Percentiles rank a stretch among this genome's conserved stretches.
Conservation (phyloP, 2,888 invertebrate species). For the Dryococelus australis region DNA sequence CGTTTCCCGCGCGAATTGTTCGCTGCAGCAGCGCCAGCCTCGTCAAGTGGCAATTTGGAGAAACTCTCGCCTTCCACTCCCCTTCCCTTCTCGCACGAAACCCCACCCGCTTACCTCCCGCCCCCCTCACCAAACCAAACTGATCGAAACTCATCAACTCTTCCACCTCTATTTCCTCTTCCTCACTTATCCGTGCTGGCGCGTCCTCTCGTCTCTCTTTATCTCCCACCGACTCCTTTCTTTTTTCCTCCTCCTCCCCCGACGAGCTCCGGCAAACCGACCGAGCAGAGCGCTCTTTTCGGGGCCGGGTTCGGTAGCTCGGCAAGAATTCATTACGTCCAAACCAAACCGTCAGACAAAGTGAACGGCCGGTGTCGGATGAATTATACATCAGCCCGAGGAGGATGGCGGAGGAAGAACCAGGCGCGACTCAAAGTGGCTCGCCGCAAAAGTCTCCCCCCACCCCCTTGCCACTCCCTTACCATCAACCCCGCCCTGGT, state of each 20-base stretch:
- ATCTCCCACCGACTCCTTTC: not conserved
- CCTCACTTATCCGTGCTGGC: not conserved
- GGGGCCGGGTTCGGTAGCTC: not conserved
- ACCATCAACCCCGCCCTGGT: not conserved
- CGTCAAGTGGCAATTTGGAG: constrained; percentile 29
- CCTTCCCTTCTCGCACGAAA: not conserved
- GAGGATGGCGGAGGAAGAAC: not conserved
- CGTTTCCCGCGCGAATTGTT: not conserved
- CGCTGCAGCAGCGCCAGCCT: not conserved
- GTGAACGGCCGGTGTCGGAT: constrained; percentile 3
- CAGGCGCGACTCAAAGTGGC: not conserved
- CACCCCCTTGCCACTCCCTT: not conserved
- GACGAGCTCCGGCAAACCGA: not conserved
- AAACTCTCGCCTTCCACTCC: not conserved
- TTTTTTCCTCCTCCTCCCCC: not conserved
- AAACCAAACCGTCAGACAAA: constrained; percentile 16
- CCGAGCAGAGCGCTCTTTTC: not conserved
- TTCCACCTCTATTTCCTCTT: constrained; percentile 11
- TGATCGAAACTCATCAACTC: constrained; percentile 29
- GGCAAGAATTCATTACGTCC: constrained; percentile 16
- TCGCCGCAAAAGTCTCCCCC: not conserved
- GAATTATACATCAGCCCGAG: constrained; percentile 1
- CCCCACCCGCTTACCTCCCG: not conserved
- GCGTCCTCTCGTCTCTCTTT: not conserved
- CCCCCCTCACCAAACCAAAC: not conserved